Evolutionary conservation across 1,140 invertebrate genomes (phyloP).

Genomic region (Drosophila sulfurigaster): DNA sequence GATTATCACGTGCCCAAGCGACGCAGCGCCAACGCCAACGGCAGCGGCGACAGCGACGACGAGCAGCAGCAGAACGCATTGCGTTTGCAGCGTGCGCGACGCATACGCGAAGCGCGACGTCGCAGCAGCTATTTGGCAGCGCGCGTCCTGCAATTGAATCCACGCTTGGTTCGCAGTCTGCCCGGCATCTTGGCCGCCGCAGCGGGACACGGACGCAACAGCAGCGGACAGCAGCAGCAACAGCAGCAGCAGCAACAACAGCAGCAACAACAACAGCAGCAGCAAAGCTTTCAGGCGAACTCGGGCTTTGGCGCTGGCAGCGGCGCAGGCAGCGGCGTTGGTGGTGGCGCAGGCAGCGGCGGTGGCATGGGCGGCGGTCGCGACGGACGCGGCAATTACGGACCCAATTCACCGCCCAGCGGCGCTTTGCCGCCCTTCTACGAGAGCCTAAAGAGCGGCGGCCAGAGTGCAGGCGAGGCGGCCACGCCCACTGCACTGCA

Average conservation of each 20-base stretch:
- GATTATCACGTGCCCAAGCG: conserved; percentile 94
- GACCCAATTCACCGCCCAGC: conserved; percentile 92
- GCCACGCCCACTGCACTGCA: conserved; percentile 66
- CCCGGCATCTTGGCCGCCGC: conserved; percentile 88
- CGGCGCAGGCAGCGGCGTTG: conserved; percentile 86
- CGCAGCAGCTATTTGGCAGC: conserved; percentile 79
- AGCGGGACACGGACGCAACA: conserved; percentile 91
- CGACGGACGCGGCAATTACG: conserved; percentile 92
- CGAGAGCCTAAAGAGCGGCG: conserved; percentile 92
- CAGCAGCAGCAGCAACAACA: conserved; percentile 83
- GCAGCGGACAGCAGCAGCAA: conserved; percentile 84
- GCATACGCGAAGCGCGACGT: conserved; percentile 70
- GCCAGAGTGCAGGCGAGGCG: conserved; percentile 88
- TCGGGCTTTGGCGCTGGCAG: conserved; percentile 75
- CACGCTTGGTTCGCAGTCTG: conserved; percentile 81
- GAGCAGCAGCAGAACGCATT: conserved; percentile 59
- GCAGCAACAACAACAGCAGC: conserved; percentile 70
- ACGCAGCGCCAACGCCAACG: conserved; percentile 86
- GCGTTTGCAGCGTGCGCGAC: conserved; percentile 67
- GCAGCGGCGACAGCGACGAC: conserved; percentile 87
- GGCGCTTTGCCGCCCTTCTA: conserved; percentile 93
- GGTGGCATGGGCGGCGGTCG: conserved; percentile 90
- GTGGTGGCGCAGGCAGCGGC: conserved; percentile 87
- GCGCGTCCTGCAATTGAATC: conserved; percentile 80
- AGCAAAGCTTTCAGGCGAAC: conserved; percentile 38